Percentiles rank a stretch among this genome's conserved stretches.
These are phyloP conservation scores for Ophion ventricosus DNA, from an alignment of 2,888 invertebrate species.

Conservation along the genomic window DNA sequence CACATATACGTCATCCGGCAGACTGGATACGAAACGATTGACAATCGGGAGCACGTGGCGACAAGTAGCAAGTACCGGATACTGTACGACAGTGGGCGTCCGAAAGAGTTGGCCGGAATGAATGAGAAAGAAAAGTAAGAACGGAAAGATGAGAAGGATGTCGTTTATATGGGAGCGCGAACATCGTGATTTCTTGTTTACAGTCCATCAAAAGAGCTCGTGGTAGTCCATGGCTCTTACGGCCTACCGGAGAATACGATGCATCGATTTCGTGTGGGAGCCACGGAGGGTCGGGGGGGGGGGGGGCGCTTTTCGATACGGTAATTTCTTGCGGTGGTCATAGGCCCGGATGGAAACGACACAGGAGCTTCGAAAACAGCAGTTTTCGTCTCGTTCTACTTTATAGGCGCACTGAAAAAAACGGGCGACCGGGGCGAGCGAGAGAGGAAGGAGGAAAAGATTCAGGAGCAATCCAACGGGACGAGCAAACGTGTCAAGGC, in stretches of 20 bases:
- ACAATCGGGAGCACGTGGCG: conserved; percentile 59
- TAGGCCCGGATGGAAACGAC: conserved; percentile 19
- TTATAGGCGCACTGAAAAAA: conserved; percentile 37
- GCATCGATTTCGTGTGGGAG: background rate
- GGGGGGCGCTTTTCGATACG: background rate
- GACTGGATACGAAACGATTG: conserved; percentile 31
- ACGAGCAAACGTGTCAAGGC: conserved; percentile 66
- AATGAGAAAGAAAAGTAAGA: conserved; percentile 32
- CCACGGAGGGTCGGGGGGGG: background rate
- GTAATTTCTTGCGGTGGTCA: background rate
- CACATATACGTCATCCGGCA: conserved; percentile 5
- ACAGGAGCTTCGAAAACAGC: conserved; percentile 29
- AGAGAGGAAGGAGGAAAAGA: conserved; percentile 25
- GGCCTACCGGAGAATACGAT: background rate
- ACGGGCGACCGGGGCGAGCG: background rate
- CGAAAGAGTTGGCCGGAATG: conserved; percentile 35
- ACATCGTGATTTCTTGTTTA: conserved; percentile 69
- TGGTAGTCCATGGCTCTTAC: conserved; percentile 11
- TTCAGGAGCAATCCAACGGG: conserved; percentile 52
- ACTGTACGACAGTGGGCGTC: conserved; percentile 14
- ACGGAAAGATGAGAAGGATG: conserved; percentile 41
- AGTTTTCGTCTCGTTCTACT: conserved; percentile 39
- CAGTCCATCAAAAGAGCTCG: conserved; percentile 64
- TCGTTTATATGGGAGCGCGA: conserved; percentile 54
- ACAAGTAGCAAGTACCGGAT: conserved; percentile 53